Evolutionary conservation across 2,797 vertebrate species (phyloP).

Genomic region (Uromys caudimaculatus): DNA sequence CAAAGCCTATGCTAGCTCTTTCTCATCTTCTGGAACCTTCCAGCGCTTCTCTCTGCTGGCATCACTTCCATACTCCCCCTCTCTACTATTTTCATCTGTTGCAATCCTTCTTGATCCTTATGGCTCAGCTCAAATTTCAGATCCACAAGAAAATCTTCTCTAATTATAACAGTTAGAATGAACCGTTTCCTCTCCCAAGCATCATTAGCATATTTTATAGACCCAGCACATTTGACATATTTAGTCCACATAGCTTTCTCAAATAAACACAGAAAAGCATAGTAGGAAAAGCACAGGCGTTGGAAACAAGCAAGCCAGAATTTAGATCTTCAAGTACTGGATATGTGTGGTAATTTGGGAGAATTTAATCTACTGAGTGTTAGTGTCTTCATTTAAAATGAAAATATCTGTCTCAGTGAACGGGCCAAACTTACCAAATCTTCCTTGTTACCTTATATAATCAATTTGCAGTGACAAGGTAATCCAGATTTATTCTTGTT

Average conservation of each 20-base stretch:
- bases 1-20: background rate
- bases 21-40: background rate
- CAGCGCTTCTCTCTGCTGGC: background rate
- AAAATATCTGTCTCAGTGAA: slow-evolving; percentile 44
- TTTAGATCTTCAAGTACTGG: slow-evolving; percentile 25
- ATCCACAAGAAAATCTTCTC: slow-evolving; percentile 50
- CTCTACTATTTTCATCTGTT: slow-evolving; percentile 14
- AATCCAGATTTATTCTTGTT: slow-evolving; percentile 42
- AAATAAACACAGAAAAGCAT: slow-evolving; percentile 36
- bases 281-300: slow-evolving; percentile 48
- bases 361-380: slow-evolving; percentile 18
- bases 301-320: slow-evolving; percentile 32
- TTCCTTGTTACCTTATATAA: background rate
- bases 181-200: slow-evolving; percentile 34
- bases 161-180: slow-evolving; percentile 63
- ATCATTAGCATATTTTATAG: slow-evolving; percentile 49
- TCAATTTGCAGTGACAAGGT: background rate
- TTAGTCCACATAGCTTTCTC: slow-evolving; percentile 56
- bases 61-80: background rate
- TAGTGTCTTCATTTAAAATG: slow-evolving; percentile 56
- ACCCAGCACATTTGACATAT: slow-evolving; percentile 56
- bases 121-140: slow-evolving; percentile 65
- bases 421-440: background rate
- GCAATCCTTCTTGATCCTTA: slow-evolving; percentile 39
- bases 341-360: slow-evolving; percentile 9